A percentile compares a stretch with the other conserved stretches of the same genome.
Evolutionary conservation across 2,113 vertebrate species (phyloP).

Genomic region (Hypanus sabinus): DNA sequence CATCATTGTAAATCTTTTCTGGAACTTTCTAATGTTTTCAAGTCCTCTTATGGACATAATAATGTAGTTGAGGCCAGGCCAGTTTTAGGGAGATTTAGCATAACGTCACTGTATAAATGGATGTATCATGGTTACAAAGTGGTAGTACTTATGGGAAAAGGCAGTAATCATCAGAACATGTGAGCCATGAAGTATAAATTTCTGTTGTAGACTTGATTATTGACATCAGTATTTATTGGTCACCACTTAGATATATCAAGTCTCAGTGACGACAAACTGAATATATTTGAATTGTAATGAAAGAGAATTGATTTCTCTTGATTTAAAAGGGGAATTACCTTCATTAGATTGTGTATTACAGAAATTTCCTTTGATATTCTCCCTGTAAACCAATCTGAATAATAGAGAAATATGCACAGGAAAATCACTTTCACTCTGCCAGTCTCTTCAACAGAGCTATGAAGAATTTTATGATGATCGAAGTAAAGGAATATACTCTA

Average conservation of each 20-base stretch:
- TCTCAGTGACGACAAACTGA: neutral
- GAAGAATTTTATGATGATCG: no score
- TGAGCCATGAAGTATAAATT: neutral
- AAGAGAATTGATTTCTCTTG: constrained; percentile 2
- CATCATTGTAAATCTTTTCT: no score
- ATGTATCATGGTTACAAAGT: no score
- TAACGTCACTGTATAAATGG: no score
- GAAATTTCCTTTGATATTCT: neutral
- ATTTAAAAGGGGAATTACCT: neutral
- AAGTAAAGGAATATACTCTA: neutral
- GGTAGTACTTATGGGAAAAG: no score
- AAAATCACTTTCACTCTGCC: neutral
- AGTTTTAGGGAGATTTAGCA: no score
- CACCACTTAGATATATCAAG: neutral
- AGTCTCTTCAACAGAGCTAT: neutral
- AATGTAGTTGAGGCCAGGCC: no score
- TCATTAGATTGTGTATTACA: neutral
- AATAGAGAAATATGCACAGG: neutral
- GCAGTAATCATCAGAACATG: neutral
- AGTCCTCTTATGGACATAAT: no score
- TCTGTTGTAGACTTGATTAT: neutral
- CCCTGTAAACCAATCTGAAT: neutral
- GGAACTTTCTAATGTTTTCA: no score
- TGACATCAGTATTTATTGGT: neutral
- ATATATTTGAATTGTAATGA: constrained; percentile 9